Base-by-base conservation (phyloP, 2,113 vertebrate genomes). In the Glaucidium brasilianum region DNA sequence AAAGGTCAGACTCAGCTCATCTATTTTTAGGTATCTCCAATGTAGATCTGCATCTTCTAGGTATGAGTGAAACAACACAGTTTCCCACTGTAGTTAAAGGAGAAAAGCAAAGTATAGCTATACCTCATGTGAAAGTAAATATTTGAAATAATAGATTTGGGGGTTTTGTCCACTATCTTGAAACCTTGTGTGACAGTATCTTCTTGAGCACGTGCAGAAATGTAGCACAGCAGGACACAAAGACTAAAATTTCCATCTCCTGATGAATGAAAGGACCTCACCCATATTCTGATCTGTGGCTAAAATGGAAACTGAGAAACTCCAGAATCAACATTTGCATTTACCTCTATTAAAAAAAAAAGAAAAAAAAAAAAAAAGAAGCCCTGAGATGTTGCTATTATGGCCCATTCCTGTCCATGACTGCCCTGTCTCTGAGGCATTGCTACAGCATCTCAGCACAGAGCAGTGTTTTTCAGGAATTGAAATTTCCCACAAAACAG, bases 381-480 rank as follows among this genome's bases (percentile, higher is more conserved):
- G 6, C 5, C 19, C 7, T 0, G 0, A 13, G 21, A 41, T 47
- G 15, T 18, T 83, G 45, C 9, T 69, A 0, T 37, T 30, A 5
- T 6, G 59, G 34, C 5, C 22, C n/a, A 34, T 84, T 56, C 67
- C 30, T 15, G 19, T 53, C 7, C 12, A 3, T 6, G 7, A 16
- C 58, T 56, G 52, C 13, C 32, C 27, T 32, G 8, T 37, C 45
- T n/a, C 52, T 9, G 39, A 34, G 39, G 39, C 45, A 30, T 34
- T 34, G 19, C 43, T 41, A 15, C 3, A 6, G 29, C 26, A 12
- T 72, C 72, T 59, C 25, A 17, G 9, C n/a, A 23, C 63, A 45
- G 9, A 52, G 5, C 30, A 30, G 37, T 5, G 27, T 14, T 20
- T 55, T 72, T 72, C 27, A 43, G 32, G 30, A 10, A 11, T 9